These are phyloP conservation scores for Erannis defoliaria DNA, from an alignment of 2,888 invertebrate species.

Conservation along the genomic window DNA sequence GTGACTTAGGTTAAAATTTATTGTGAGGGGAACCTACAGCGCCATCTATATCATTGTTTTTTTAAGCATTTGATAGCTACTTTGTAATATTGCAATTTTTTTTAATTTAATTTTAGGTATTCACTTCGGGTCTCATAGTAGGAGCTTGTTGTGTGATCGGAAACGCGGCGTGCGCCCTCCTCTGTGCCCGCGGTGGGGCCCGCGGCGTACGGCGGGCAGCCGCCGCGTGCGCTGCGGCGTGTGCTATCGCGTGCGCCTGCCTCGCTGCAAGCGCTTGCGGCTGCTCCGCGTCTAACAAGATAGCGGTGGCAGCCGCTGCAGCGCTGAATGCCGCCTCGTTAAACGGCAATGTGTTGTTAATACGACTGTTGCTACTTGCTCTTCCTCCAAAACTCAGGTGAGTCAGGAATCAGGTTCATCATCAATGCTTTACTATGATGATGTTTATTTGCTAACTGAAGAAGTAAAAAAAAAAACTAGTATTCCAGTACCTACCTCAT, in stretches of 20 bases:
- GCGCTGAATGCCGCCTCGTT: slow-evolving; percentile 77
- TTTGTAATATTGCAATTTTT: not conserved
- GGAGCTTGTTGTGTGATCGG: slow-evolving; percentile 78
- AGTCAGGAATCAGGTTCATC: too few relatives aligned
- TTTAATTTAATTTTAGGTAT: slow-evolving; percentile 61
- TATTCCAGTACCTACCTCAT: too few relatives aligned
- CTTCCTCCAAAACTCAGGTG: slow-evolving; percentile 79
- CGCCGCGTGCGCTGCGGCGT: slow-evolving; percentile 70
- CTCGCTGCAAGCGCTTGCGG: slow-evolving; percentile 75
- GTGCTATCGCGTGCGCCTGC: slow-evolving; percentile 70
- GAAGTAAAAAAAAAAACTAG: too few relatives aligned
- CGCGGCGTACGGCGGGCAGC: slow-evolving; percentile 72
- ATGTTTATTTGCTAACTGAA: too few relatives aligned
- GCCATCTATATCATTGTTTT: too few relatives aligned
- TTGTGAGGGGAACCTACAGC: too few relatives aligned
- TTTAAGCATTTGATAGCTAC: too few relatives aligned
- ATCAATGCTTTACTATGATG: too few relatives aligned
- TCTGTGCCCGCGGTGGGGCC: slow-evolving; percentile 71
- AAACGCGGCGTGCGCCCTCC: slow-evolving; percentile 71
- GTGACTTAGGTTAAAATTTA: too few relatives aligned
- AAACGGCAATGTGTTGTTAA: slow-evolving; percentile 78
- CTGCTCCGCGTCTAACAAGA: slow-evolving; percentile 62
- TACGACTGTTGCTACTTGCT: slow-evolving; percentile 71
- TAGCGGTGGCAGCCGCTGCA: slow-evolving; percentile 77
- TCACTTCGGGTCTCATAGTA: slow-evolving; percentile 77